Evolutionary conservation across 2,888 invertebrate species (phyloP).

Genomic region (Eurytoma adleriae): DNA sequence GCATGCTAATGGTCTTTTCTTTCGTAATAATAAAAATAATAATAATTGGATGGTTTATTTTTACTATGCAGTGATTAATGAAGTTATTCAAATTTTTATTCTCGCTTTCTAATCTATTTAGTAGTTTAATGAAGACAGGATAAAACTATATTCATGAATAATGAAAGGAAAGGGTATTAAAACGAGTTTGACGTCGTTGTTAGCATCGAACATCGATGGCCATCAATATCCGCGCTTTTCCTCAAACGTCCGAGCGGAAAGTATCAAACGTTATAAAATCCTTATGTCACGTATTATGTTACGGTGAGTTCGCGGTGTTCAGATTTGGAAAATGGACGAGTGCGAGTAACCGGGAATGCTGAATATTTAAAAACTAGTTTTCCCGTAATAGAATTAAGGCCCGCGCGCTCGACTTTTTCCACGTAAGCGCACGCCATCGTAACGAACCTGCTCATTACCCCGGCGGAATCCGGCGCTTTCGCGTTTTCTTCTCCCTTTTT

Average conservation of each 20-base stretch:
- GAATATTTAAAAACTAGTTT: conserved; percentile 49
- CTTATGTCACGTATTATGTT: conserved; percentile 41
- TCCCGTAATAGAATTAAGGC: conserved; percentile 39
- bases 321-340: conserved; percentile 26
- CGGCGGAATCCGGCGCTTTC: conserved; percentile 20
- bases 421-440: conserved; percentile 35
- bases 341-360: conserved; percentile 3
- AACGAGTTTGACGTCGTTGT: no score
- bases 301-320: background rate
- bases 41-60: no score
- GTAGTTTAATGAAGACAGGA: no score
- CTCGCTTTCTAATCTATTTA: no score
- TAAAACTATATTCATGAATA: no score
- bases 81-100: no score
- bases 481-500: conserved; percentile 7
- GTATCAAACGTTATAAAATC: conserved; percentile 17
- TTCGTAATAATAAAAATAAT: no score
- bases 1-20: no score
- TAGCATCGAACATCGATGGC: no score
- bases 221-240: no score
- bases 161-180: no score
- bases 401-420: conserved; percentile 18
- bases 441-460: conserved; percentile 39
- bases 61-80: no score
- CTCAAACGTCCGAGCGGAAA: background rate